A percentile compares a stretch with the other conserved stretches of the same genome.
phyloP scores from a whole-genome alignment of 2,113 vertebrate species.

The Mastomys coucha region DNA sequence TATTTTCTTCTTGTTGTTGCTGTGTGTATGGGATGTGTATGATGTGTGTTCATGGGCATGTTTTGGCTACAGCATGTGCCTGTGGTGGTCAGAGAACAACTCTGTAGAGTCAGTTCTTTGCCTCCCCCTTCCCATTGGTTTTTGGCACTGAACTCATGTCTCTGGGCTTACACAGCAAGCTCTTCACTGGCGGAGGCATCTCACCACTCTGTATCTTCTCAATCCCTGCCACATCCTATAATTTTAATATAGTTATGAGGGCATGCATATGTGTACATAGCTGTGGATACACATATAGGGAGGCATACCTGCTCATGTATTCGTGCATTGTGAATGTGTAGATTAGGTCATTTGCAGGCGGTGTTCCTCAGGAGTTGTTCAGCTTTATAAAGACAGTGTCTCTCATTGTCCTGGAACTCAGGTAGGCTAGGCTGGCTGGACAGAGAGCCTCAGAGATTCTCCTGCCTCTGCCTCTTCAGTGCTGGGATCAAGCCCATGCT shows the following conservation, averaged over 20 bases:
- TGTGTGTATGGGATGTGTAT: neutral
- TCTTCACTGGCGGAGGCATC: neutral
- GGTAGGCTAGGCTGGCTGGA: neutral
- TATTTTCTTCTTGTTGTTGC: neutral
- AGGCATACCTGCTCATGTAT: neutral
- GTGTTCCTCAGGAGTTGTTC: neutral
- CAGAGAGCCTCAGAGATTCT: neutral
- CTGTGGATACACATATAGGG: neutral
- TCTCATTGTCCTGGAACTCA: neutral
- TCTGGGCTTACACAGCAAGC: neutral
- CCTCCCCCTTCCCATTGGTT: neutral
- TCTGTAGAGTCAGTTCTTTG: neutral
- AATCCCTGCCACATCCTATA: neutral
- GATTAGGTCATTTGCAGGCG: no score
- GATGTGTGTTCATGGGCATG: neutral
- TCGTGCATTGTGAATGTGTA: neutral
- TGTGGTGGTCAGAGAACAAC: neutral
- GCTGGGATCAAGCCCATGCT: neutral
- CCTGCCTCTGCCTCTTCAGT: neutral
- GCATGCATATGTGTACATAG: neutral
- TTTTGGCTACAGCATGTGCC: neutral
- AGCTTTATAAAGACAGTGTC: neutral
- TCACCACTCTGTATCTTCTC: neutral
- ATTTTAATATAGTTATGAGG: neutral
- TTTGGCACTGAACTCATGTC: neutral